Evolutionary conservation across 2,113 vertebrate species (phyloP), one percentile per base, ranked within the genome.

Genomic region (Brienomyrus longianalis): DNA sequence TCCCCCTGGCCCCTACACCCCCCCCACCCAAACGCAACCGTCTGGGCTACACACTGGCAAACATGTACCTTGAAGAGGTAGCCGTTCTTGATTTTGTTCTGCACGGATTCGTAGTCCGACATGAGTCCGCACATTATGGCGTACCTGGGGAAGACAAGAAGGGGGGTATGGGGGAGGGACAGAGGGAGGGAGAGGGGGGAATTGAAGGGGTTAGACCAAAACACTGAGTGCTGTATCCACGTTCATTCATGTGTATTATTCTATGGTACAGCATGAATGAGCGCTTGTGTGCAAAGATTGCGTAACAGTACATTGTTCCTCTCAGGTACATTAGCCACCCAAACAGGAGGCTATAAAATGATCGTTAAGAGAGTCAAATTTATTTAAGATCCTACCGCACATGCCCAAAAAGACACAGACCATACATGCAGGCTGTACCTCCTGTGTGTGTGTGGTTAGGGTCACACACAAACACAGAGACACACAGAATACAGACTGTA

Each of bases 31-130:
- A 90, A 93, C 6, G 13, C 85, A 52, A n/a, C n/a, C 51, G 31
- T 87, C 83, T 56, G 10, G 56, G 56, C 19, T 48, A 7, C 19
- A 19, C 35, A 13, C 87, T 90, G 62, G 43, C 51, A 92, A 94
- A 92, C 8, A 93, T 93, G 94, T 95, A 99, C 98, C 97, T 99
- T 99, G 93, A 99, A 99, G 91, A 97, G 95, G 93, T 97, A 96
- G 89, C 98, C 98, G 91, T 97, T 98, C 95, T 96, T 98, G 93
- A 99, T 97, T 96, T 97, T 99, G 95, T 99, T 98, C 94, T 99
- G 98, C 91, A 99, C 91, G 45, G 96, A 98, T 91, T 99, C 98
- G 92, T 97, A 98, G 88, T 98, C 97, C 66, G 98, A 97, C 94
- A 98, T 95, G 77, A 97, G 96, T 90, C 98, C 98, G 94, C 98